Percentiles rank a stretch among this genome's conserved stretches.
These are phyloP conservation scores for Venustaconcha ellipsiformis DNA, from an alignment of 1,140 invertebrate genomes.

Conservation along the genomic window DNA sequence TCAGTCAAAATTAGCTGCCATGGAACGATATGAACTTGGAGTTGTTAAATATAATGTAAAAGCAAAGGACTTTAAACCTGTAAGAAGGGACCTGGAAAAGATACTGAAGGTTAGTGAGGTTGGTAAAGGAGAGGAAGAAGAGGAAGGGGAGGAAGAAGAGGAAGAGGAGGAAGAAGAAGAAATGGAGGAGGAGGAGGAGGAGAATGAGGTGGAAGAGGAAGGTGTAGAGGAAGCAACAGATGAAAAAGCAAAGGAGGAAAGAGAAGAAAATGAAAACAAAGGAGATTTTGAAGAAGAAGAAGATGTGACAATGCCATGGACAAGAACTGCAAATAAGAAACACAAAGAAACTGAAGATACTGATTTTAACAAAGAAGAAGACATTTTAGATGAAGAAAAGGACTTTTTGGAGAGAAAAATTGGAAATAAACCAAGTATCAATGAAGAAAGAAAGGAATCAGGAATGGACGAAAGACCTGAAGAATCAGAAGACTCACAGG, in stretches of 20 bases:
- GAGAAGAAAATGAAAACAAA: neutral
- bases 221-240: neutral
- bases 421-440: too few species aligned
- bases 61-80: neutral
- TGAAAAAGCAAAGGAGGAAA: neutral
- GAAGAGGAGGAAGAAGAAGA: neutral
- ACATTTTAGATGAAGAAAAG: neutral
- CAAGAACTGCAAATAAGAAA: too few species aligned
- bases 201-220: neutral
- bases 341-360: too few species aligned
- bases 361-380: neutral
- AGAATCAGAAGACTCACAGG: too few species aligned
- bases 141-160: conserved; percentile 1
- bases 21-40: conserved; percentile 17
- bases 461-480: too few species aligned
- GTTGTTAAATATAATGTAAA: neutral
- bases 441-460: too few species aligned
- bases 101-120: neutral
- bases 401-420: too few species aligned
- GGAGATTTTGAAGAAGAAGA: too few species aligned
- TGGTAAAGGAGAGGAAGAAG: neutral
- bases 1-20: conserved; percentile 24
- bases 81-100: neutral
- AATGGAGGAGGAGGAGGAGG: neutral
- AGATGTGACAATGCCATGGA: too few species aligned